A percentile compares a stretch with the other conserved stretches of the same genome.
Conservation (phyloP, 2,888 invertebrate genomes). For the Loripinus fragilis region DNA sequence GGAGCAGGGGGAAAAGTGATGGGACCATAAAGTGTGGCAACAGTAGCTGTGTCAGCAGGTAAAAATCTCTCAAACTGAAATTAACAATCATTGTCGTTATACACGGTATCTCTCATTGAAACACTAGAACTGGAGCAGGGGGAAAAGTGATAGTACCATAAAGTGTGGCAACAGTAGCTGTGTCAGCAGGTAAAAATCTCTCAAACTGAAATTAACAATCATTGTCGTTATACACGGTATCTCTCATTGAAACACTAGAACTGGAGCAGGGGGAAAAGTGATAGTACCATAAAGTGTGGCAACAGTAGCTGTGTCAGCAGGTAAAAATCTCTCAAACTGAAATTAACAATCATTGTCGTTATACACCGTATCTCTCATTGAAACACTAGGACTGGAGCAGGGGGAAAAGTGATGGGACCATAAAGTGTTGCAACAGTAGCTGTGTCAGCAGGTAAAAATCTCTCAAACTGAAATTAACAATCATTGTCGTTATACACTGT, state of each 20-base stretch:
- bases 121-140: constrained; percentile 94
- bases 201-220: constrained; percentile 89
- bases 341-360: too few species aligned
- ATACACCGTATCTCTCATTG: too few species aligned
- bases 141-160: constrained; percentile 97
- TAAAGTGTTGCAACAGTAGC: constrained; percentile 96
- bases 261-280: constrained; percentile 94
- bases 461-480: constrained; percentile 89
- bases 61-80: constrained; percentile 95
- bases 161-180: constrained; percentile 95
- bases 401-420: constrained; percentile 96
- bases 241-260: constrained; percentile 92
- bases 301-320: constrained; percentile 92
- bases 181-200: constrained; percentile 93
- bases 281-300: constrained; percentile 98
- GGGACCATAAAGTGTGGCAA: constrained; percentile 98
- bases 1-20: constrained; percentile 96
- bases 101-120: too few species aligned
- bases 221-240: too few species aligned
- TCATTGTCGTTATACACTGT: too few species aligned
- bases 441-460: constrained; percentile 93
- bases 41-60: constrained; percentile 91
- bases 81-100: too few species aligned
- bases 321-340: constrained; percentile 96
- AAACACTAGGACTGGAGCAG: constrained; percentile 94